A percentile compares a stretch with the other conserved stretches of the same genome.
Evolutionary conservation across 2,113 vertebrate species (phyloP).

Genomic region (Siniperca chuatsi): DNA sequence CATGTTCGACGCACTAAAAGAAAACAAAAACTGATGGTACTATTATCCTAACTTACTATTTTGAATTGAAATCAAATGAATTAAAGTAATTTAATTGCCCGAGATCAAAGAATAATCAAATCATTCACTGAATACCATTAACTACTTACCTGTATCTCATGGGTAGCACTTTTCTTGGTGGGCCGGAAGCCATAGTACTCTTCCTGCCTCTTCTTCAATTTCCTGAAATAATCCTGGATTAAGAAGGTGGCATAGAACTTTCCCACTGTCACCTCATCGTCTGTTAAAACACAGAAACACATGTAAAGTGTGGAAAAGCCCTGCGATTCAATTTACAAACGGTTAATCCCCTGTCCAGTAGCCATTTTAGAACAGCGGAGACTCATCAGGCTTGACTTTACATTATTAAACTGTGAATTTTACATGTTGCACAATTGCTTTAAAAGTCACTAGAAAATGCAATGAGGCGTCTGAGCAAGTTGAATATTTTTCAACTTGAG

Average conservation of each 20-base stretch:
- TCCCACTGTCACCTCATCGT: constrained; percentile 83
- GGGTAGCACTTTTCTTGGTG: constrained; percentile 86
- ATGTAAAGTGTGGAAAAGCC: background rate
- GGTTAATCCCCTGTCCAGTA: background rate
- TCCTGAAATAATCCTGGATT: constrained; percentile 96
- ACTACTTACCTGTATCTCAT: constrained; percentile 90
- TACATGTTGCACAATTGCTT: background rate
- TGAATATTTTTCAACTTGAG: background rate
- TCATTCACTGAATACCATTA: background rate
- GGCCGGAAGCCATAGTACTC: constrained; percentile 93
- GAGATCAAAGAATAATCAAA: background rate
- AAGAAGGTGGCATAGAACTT: constrained; percentile 95
- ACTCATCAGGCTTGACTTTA: background rate
- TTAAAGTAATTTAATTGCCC: too few species aligned
- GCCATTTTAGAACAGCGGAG: background rate
- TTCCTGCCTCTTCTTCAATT: constrained; percentile 94
- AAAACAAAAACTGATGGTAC: too few species aligned
- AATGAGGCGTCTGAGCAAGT: background rate
- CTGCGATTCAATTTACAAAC: background rate
- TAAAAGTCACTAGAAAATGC: background rate
- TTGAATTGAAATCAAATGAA: too few species aligned
- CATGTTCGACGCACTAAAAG: too few species aligned
- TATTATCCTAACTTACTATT: too few species aligned
- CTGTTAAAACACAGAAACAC: constrained; percentile 53
- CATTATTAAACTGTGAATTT: background rate